Base-by-base conservation (phyloP, 2,888 invertebrate genomes). In the Xanthia icteritia region DNA sequence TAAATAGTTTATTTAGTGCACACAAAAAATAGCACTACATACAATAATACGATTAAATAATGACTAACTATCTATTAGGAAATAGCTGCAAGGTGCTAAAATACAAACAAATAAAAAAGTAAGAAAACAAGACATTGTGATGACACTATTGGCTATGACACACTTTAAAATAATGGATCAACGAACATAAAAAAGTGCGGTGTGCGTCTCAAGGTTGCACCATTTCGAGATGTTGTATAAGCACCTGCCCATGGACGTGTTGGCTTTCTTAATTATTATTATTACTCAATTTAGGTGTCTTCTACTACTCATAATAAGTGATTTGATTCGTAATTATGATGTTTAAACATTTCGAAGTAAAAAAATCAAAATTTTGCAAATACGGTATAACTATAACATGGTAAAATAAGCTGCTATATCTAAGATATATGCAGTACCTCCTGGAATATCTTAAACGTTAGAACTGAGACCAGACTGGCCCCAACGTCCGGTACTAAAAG, bases 401-500 rank as follows among this genome's bases (percentile, higher is more conserved):
- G 15, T n/a, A 3, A 45, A 69, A 23, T 77, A 71, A 70, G 2
- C 60, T 42, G 20, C 9, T 20, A 65, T 17, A 54, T 13, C 17
- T 20, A 15, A 15, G 31, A 45, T 11, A 71, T 36, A 54, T 36
- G 63, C 27, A 72, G 17, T 63, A 23, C 23, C 36, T 54, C n/a
- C 6, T 27, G 23, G 23, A 72, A 73, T 82, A 82, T 71, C 51
- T 42, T 61, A 48, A 58, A n/a, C 17, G 39, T 82, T 36, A 61
- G 51, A 45, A 73, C 68, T 23, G 61, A 65, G 36, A 65, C 27
- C 15, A 51, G 64, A 20, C 70, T 58, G 2, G 54, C 27, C 17
- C 13, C 42, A 68, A 73, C 23, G 76, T 79, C 79, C 79, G 54
- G 36, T 42, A 68, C 61, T 72, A 69, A 82, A 65, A 69, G 83